Evolutionary conservation across 2,113 vertebrate species (phyloP), one percentile per base, ranked within the genome.

Genomic region (Carassius gibelio): DNA sequence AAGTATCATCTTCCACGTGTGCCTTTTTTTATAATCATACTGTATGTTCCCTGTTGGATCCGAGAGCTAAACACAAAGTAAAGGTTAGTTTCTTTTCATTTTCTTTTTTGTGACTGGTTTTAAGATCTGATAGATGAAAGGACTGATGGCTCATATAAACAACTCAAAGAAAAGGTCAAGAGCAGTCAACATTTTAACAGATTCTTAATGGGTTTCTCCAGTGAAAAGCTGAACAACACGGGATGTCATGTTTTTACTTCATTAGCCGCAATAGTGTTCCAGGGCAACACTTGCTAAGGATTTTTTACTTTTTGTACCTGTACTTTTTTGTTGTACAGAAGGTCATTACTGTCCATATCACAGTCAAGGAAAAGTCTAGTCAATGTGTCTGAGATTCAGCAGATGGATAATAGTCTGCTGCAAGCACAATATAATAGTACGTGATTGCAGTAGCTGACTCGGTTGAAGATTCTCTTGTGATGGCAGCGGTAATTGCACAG

Each of bases 111-210:
- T 48, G 61, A 8, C n/a, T 8, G 23, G 17, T 36, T 80, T 30
- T 19, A 81, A 30, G 42, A 81, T 81, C 23, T 38, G 19, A 42
- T 17, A 64, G 61, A 68, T 68, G 79, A 81, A 81, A 81, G 59
- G 23, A 30, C 3, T 17, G 61, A 5, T 81, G 23, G 38, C 3
- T 75, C 48, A 75, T 75, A 30, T 19, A 45, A 48, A 76, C 5
- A 23, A 26, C n/a, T 23, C 6, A 52, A 75, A 8, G 45, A 50
- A 30, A 75, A 23, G 21, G 23, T 52, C 74, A 75, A 52, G 42
- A 52, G 48, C 45, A 48, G n/a, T 75, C 45, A 26, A 50, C 45
- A 75, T 48, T 75, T 52, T 52, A 14, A 75, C 48, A 38, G 19
- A 38, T 23, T 72, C 36, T 72, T 72, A 72, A 72, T 72, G 69